These are phyloP conservation scores for Erpetoichthys calabaricus DNA, from an alignment of 2,797 vertebrate genomes.

Conservation along the genomic window DNA sequence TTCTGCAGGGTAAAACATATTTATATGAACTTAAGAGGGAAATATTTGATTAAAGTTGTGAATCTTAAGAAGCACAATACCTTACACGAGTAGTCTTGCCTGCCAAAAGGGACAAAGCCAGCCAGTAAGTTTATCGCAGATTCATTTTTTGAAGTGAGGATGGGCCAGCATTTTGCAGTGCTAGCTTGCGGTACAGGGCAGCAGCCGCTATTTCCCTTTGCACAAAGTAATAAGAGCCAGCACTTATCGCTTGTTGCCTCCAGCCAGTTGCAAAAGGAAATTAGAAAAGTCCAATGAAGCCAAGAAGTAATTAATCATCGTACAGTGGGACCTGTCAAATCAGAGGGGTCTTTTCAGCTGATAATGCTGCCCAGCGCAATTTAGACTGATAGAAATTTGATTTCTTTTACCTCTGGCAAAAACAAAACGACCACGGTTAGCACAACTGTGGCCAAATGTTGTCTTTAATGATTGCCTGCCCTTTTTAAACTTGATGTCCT, in stretches of 20 bases:
- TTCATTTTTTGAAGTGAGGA: slow-evolving; percentile 1
- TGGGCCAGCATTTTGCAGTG: slow-evolving; percentile 49
- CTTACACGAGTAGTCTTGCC: too few species aligned
- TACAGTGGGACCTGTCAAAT: slow-evolving; percentile 91
- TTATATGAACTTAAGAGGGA: too few species aligned
- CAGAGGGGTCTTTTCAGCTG: slow-evolving; percentile 83
- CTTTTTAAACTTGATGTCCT: slow-evolving; percentile 53
- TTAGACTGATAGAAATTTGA: slow-evolving; percentile 94
- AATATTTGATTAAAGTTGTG: too few species aligned
- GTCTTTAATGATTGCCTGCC: slow-evolving; percentile 61
- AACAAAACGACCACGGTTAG: slow-evolving; percentile 52
- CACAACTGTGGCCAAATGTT: slow-evolving; percentile 53
- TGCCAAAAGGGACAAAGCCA: too few species aligned
- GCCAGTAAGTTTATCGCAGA: too few species aligned
- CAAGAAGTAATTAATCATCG: slow-evolving; percentile 98
- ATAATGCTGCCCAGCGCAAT: slow-evolving; percentile 95
- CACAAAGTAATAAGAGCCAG: slow-evolving; percentile 83
- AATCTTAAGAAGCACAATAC: too few species aligned
- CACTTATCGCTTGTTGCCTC: slow-evolving; percentile 88
- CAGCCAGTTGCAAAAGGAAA: slow-evolving; percentile 78
- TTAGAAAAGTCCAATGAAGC: slow-evolving; percentile 78
- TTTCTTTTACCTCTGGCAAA: slow-evolving; percentile 78
- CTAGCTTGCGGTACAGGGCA: slow-evolving; percentile 48
- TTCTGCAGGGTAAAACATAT: too few species aligned
- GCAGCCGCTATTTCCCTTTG: slow-evolving; percentile 74